These are phyloP conservation scores for Drosophila erecta DNA, from an alignment of 1,140 invertebrate species.

Conservation along the genomic window DNA sequence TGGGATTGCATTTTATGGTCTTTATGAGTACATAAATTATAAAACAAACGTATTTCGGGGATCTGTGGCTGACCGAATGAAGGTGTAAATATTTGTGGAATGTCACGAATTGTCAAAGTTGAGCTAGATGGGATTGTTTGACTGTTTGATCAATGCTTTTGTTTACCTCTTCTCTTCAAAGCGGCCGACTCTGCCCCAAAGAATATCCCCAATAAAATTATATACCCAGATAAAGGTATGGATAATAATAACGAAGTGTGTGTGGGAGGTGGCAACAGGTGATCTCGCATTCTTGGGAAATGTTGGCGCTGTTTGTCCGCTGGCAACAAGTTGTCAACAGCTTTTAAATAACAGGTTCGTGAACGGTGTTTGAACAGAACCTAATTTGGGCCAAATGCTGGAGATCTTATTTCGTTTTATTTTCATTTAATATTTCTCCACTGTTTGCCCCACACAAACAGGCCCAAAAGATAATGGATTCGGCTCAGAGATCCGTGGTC, in stretches of 20 bases:
- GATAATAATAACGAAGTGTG: conserved; percentile 15
- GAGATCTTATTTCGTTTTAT: conserved; percentile 8
- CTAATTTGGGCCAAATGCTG: conserved; percentile 38
- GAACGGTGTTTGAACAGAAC: conserved; percentile 34
- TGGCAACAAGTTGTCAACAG: conserved; percentile 44
- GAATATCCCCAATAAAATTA: conserved; percentile 8
- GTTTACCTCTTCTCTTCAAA: conserved; percentile 22
- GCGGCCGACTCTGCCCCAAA: not conserved
- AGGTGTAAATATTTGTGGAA: conserved; percentile 32
- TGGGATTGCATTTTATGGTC: no score
- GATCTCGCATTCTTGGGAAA: conserved; percentile 38
- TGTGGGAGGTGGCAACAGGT: conserved; percentile 38
- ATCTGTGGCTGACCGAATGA: not conserved
- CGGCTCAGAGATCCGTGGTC: conserved; percentile 24
- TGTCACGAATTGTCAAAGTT: conserved; percentile 21
- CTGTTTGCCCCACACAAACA: conserved; percentile 29
- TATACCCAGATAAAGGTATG: conserved; percentile 5
- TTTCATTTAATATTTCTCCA: conserved; percentile 2
- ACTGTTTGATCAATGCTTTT: conserved; percentile 7
- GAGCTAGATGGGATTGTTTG: conserved; percentile 22
- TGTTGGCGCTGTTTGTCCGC: conserved; percentile 33
- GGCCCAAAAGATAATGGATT: conserved; percentile 15
- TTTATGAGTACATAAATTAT: no score
- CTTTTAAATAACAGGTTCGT: conserved; percentile 44
- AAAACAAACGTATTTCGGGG: not conserved